Evolutionary conservation across 2,113 vertebrate species (phyloP), one percentile per base, ranked within the genome.

Genomic region (Scatophagus argus): DNA sequence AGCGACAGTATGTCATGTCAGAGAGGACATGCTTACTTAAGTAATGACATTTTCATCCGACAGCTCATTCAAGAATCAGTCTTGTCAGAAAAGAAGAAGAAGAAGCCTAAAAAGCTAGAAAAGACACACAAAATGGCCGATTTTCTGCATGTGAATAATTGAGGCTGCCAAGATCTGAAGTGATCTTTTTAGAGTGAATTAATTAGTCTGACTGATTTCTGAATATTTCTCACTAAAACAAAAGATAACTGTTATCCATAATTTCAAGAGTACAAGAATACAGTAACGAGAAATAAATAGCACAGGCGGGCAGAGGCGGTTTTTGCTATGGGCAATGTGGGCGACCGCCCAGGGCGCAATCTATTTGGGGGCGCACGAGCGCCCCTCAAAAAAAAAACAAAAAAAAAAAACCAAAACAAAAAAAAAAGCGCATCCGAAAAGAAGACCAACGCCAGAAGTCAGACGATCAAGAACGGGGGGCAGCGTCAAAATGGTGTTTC

Each of bases 181-280:
- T 27, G 63, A 5, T 72, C 79, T 72, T 29, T 46, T 21, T 77
- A 31, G 19, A 61, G 39, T 41, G 52, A 46, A 68, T 74, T 58
- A 56, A 72, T 72, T 65, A 52, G 32, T 19, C 10, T 36, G 64
- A 77, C 43, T 84, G 36, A 65, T 41, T 36, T 55, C 34, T 25
- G 51, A 60, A 43, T 61, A 63, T 59, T 60, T 77, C 34, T 43
- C 51, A 11, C 11, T 51, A 34, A 75, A 77, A 81, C 6, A 21
- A 49, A n/a, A n/a, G 51, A 16, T 43, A 10, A 31, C 70, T 71
- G 44, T 74, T 69, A 49, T 79, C 79, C 59, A 56, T 43, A 65
- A 68, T 73, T 65, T 74, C 82, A 79, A 61, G 32, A 38, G 41
- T 79, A n/a, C n/a, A n/a, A n/a, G n/a, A n/a, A n/a, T 69, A 47